Base-by-base conservation (phyloP, 2,888 invertebrate genomes). In the Apotomis capreana region DNA sequence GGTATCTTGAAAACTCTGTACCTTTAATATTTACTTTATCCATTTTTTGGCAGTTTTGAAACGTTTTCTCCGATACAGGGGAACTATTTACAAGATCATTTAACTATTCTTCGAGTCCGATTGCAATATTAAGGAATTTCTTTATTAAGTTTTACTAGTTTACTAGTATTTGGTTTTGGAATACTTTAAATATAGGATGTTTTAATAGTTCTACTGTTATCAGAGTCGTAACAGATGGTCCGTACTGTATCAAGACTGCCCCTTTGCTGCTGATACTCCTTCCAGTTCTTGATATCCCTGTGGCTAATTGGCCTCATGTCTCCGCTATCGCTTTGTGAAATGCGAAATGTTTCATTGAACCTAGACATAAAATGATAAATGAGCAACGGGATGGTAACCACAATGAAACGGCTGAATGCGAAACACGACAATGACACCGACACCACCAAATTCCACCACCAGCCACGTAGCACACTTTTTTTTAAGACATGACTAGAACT, bases 171-270 rank as follows among this genome's bases (percentile, higher is more conserved):
- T 44, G 36, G 26, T 52, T 52, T 46, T 40, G 40, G 40, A 3
- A 40, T 40, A 40, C 1, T 46, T 58, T 74, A 70, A 9, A 68
- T 40, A n/a, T 51, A 52, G 46, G 70, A 70, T 12, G 73, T 76
- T 70, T 75, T 76, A 12, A 73, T 69, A 68, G 77, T 78, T 62
- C 74, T 79, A 57, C 59, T 80, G 55, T 78, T 82, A 65, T 83
- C 82, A 8, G 76, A 74, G 55, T 80, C 84, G 49, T 73, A 74
- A 36, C 77, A 80, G 2, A 85, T 71, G 0, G 85, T 84, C 76
- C 82, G 81, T 62, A 87, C 78, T 1, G 89, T 89, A 9, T 89
- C 87, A 57, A 84, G 75, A 73, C 89, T 89, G 51, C 79, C 80
- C 78, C 87, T 84, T 70, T 82, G 81, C 54, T 78, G 79, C 57